A percentile compares a stretch with the other conserved stretches of the same genome.
Conservation (phyloP, 2,113 vertebrate genomes). For the Cheilinus undulatus region DNA sequence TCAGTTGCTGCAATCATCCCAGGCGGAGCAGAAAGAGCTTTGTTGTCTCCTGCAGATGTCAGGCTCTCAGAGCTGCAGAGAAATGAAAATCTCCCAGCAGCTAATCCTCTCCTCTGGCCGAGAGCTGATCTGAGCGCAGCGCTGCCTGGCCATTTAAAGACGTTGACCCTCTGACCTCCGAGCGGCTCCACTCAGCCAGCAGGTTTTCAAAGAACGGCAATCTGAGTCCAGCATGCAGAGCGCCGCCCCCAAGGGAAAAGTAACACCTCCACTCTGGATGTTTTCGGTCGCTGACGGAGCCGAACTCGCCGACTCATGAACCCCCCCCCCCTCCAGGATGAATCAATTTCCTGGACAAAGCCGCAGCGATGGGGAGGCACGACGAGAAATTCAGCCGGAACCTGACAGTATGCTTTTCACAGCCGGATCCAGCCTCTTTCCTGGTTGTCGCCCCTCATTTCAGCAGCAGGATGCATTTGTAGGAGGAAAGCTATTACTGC, state of each 20-base stretch:
- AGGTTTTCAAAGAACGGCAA: background rate
- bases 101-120: background rate
- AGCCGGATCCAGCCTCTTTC: conserved; percentile 11
- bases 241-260: background rate
- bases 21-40: background rate
- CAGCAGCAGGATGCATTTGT: background rate
- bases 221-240: background rate
- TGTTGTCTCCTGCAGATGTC: background rate
- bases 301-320: background rate
- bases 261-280: conserved; percentile 14
- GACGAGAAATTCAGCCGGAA: background rate
- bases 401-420: conserved; percentile 32
- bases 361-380: background rate
- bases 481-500: conserved; percentile 9
- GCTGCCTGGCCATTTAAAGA: background rate
- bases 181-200: background rate
- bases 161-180: conserved; percentile 13
- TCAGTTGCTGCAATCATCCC: background rate
- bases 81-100: conserved; percentile 6
- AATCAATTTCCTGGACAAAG: conserved; percentile 26
- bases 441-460: conserved; percentile 14
- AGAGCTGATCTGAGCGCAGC: no score
- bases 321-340: background rate
- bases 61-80: background rate
- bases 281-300: background rate